A percentile compares a stretch with the other conserved stretches of the same genome.
These are phyloP conservation scores for Tenrec ecaudatus DNA, from an alignment of 2,113 vertebrate species.

Conservation along the genomic window DNA sequence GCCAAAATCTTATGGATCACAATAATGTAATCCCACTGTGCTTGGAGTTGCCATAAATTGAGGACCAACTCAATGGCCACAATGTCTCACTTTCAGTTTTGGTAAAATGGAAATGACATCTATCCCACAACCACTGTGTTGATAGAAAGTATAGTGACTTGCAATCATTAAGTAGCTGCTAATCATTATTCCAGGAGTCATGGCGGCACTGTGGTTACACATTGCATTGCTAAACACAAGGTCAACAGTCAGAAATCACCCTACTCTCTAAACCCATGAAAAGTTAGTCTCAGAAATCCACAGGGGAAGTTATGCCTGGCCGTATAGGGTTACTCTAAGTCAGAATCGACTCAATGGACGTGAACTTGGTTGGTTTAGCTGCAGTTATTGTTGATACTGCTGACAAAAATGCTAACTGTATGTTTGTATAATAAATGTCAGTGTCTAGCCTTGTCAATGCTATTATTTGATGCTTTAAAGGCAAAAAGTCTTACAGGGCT, in stretches of 20 bases:
- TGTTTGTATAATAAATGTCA: neutral
- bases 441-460: neutral
- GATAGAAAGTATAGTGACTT: neutral
- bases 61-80: neutral
- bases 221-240: too few species aligned
- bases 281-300: too few species aligned
- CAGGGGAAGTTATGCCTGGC: too few species aligned
- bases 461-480: slow-evolving; percentile 60
- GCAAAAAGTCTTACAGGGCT: slow-evolving; percentile 84
- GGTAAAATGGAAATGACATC: slow-evolving; percentile 20
- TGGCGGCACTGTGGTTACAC: too few species aligned
- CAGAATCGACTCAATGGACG: too few species aligned
- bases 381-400: neutral
- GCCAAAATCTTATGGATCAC: neutral
- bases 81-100: slow-evolving; percentile 23
- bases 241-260: too few species aligned
- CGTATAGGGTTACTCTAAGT: too few species aligned
- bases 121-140: neutral
- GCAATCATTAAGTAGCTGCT: slow-evolving; percentile 36
- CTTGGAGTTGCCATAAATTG: neutral
- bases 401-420: slow-evolving; percentile 27
- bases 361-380: neutral
- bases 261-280: too few species aligned
- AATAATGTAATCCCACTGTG: neutral
- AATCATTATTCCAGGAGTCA: neutral